A percentile compares a stretch with the other conserved stretches of the same genome.
Evolutionary conservation across 2,888 invertebrate species (phyloP).

Genomic region (Digitonthophagus gazella): DNA sequence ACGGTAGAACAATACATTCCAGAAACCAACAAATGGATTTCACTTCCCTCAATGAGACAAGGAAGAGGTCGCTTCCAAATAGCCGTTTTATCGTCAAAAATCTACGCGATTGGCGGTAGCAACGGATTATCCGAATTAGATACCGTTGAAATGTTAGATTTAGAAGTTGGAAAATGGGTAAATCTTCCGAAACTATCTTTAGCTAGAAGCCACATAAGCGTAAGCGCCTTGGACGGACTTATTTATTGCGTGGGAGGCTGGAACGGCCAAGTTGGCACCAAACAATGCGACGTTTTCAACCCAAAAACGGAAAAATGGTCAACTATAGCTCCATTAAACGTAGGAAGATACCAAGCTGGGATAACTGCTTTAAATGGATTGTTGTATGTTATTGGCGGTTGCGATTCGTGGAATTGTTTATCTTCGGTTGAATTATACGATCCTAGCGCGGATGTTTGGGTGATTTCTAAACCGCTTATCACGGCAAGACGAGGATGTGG

Average conservation of each 20-base stretch:
- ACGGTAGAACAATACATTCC: slow-evolving; percentile 75
- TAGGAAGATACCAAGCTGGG: slow-evolving; percentile 77
- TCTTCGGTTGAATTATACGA: slow-evolving; percentile 68
- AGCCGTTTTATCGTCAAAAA: slow-evolving; percentile 63
- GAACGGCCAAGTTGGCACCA: slow-evolving; percentile 67
- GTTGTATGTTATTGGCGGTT: slow-evolving; percentile 81
- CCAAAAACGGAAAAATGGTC: slow-evolving; percentile 64
- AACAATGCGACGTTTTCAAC: slow-evolving; percentile 71
- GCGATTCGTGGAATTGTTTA: slow-evolving; percentile 85
- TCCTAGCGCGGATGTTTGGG: slow-evolving; percentile 62
- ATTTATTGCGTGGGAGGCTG: slow-evolving; percentile 81
- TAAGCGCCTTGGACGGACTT: slow-evolving; percentile 62
- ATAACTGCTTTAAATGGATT: slow-evolving; percentile 66
- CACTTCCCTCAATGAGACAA: slow-evolving; percentile 68
- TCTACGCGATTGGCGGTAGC: slow-evolving; percentile 81
- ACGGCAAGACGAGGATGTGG: slow-evolving; percentile 74
- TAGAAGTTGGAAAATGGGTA: slow-evolving; percentile 48
- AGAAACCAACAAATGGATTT: slow-evolving; percentile 65
- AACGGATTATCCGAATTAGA: slow-evolving; percentile 80
- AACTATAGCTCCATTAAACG: slow-evolving; percentile 66
- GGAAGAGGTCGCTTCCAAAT: slow-evolving; percentile 78
- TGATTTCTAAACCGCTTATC: slow-evolving; percentile 59
- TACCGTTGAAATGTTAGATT: slow-evolving; percentile 64
- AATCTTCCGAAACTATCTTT: slow-evolving; percentile 57
- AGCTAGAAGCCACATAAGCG: slow-evolving; percentile 69